Evolutionary conservation across 2,888 invertebrate species (phyloP), one percentile per base, ranked within the genome.

Genomic region (Ctenicera cuprea): DNA sequence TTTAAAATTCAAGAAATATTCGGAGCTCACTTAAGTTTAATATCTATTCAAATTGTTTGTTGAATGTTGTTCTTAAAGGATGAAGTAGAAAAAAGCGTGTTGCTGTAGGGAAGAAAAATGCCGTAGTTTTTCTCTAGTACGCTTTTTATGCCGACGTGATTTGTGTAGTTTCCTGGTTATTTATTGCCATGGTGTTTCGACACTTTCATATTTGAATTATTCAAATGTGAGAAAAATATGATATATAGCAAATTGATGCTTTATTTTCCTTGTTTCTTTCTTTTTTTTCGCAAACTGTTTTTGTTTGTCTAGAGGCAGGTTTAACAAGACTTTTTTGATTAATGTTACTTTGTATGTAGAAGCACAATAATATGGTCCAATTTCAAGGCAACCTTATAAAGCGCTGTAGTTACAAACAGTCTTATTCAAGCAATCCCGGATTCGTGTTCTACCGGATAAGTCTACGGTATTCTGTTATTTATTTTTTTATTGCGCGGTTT

Each of bases 201-300:
- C 65, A 71, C 71, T 30, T 69, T 73, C 67, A 67, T 67, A 73
- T 69, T 62, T 68, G 73, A 68, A 68, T 68, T 73, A 73, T 73
- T 73, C 73, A 68, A 68, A 73, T 68, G 38, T 37, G 48, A 54
- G 30, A 52, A 48, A 54, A 37, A 37, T 30, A 64, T 45, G 45
- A 73, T 73, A 64, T 63, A 71, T 71, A 45, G 37, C 18, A 59
- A 65, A 71, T 71, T 57, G 71, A 63, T 54, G 59, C 38, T 26
- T 59, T 59, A 20, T 57, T 45, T 33, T 65, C 30, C n/a, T 33
- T 65, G 22, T n/a, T 64, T 54, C 30, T 22, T 45, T 3, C 11
- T 45, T 45, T 45, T 45, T 43, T 41, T 14, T 12, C 43, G 41
- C 22, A 45, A 48, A 63, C 22, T 43, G 18, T 41, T 57, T 33